Percentiles rank a stretch among this genome's conserved stretches.
Evolutionary conservation across 2,888 invertebrate genomes (phyloP).

Genomic region (Elysia crispata): DNA sequence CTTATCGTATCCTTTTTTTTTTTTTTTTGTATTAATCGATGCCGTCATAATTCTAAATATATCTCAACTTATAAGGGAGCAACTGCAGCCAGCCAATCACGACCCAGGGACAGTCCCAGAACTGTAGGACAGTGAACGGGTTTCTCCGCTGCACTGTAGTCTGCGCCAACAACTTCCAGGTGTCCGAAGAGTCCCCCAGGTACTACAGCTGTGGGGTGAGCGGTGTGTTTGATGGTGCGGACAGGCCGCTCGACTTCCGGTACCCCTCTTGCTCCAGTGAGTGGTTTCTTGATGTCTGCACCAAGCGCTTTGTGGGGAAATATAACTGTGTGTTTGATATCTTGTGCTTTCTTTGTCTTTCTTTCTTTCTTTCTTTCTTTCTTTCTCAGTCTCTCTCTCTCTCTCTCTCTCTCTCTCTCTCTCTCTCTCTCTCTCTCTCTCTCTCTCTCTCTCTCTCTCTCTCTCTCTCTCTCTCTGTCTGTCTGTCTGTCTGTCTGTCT

Average conservation of each 20-base stretch:
- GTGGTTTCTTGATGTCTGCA: no score
- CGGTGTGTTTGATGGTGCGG: slow-evolving; percentile 57
- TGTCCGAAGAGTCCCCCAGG: slow-evolving; percentile 48
- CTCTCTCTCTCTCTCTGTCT: no score
- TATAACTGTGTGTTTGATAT: no score
- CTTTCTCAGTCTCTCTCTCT: no score
- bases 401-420: no score
- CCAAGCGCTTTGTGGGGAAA: no score
- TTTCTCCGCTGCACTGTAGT: slow-evolving; percentile 37
- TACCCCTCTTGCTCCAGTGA: slow-evolving; percentile 56
- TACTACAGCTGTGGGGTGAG: slow-evolving; percentile 61
- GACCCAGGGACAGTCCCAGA: not conserved
- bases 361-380: no score
- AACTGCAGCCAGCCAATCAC: not conserved
- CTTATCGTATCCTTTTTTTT: not conserved
- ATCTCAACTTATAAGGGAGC: not conserved
- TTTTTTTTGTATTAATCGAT: no score
- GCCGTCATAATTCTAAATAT: not conserved
- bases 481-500: no score
- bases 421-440: no score
- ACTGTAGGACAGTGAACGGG: slow-evolving; percentile 22
- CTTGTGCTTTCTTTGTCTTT: no score
- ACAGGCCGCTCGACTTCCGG: slow-evolving; percentile 47
- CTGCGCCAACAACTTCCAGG: slow-evolving; percentile 36
- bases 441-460: no score